Evolutionary conservation across 2,888 invertebrate species (phyloP), one percentile per base, ranked within the genome.

Genomic region (Heteropelma amictum): DNA sequence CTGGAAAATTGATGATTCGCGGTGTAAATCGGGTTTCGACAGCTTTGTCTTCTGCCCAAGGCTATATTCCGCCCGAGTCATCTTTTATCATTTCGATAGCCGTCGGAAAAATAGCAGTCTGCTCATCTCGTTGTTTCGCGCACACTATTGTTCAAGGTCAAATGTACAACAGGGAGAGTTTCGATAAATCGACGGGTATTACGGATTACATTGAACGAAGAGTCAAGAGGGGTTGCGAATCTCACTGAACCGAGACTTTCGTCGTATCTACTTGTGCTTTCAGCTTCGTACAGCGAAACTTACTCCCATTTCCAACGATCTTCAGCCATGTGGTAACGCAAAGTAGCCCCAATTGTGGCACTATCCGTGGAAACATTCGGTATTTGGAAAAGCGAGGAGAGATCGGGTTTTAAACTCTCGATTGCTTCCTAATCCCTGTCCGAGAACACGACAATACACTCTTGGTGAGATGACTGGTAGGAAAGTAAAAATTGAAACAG

Each of bases 391-490:
- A 12, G 21, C 7, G 65, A 12, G 7, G 60, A 28, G 61, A 63
- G 51, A 49, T 79, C 82, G 79, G 81, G 82, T 84, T 84, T 81
- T 80, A 74, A 85, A 84, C 83, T 85, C 80, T 75, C 71, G 79
- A 79, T 80, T 85, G 79, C 80, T 83, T 80, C 81, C 83, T 86
- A 85, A 83, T 84, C 84, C 83, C 79, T 81, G 68, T 54, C 76
- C 30, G 56, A 42, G 77, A 82, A 86, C 86, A 86, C 78, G 86
- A 85, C 81, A 85, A 86, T 84, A 86, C 85, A 86, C 86, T 86
- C 81, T 83, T 83, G 82, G 61, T 72, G 51, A 76, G 77, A 79
- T 72, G 19, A n/a, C 14, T 17, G 19, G 51, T 8, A 28, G 10
- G 23, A 14, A 28, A 17, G 21, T 8, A 3, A 7, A 26, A 26